Percentiles rank a stretch among this genome's conserved stretches.
These are phyloP conservation scores for Scopus umbretta DNA, from an alignment of 2,113 vertebrate species.

Conservation along the genomic window DNA sequence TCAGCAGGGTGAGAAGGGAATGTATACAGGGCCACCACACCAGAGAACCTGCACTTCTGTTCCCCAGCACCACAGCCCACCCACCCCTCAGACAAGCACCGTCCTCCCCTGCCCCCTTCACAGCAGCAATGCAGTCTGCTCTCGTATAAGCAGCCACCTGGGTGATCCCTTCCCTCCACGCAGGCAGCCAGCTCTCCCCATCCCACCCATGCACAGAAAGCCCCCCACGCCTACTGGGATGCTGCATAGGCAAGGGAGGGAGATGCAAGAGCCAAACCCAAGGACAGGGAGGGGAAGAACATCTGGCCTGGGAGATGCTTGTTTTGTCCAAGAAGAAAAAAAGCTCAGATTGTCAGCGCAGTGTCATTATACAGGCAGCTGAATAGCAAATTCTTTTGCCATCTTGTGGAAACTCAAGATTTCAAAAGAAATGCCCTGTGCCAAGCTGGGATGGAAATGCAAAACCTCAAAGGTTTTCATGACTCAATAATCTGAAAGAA, in stretches of 20 bases:
- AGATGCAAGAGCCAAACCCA: background rate
- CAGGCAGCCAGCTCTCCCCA: background rate
- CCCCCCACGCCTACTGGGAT: background rate
- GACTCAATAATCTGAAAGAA: slow-evolving; percentile 1
- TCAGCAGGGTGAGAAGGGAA: background rate
- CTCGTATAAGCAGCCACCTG: accelerated
- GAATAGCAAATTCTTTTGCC: background rate
- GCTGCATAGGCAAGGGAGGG: background rate
- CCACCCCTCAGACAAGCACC: background rate
- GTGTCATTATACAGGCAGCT: background rate
- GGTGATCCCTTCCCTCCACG: too few species aligned
- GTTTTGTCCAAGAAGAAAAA: background rate
- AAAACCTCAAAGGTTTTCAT: slow-evolving; percentile 38
- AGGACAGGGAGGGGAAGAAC: background rate
- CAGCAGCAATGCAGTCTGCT: background rate
- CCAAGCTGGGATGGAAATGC: background rate
- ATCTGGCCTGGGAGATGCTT: background rate
- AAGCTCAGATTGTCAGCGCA: background rate
- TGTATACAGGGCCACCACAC: accelerated
- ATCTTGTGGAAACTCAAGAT: background rate
- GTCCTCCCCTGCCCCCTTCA: background rate
- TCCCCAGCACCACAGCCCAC: accelerated
- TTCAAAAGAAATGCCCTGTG: slow-evolving; percentile 9
- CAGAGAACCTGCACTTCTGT: background rate
- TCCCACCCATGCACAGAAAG: background rate